phyloP scores from a whole-genome alignment of 2,797 vertebrate genomes.

The Coilia nasus region DNA sequence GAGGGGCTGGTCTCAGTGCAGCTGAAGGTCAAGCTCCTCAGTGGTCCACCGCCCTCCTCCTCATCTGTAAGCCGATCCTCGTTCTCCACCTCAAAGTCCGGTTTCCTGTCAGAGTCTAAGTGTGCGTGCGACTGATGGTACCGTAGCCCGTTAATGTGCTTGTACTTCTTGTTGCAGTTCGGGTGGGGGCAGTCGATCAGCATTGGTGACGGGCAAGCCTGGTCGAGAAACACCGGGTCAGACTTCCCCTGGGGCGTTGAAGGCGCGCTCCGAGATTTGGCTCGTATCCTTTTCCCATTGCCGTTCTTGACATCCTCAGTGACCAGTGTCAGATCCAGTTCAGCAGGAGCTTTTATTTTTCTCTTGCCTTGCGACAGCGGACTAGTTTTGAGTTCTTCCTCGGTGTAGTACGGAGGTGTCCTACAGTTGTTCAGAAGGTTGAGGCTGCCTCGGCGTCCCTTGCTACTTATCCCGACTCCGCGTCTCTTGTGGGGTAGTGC shows the following conservation, averaged over 20 bases:
- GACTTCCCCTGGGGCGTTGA: conserved; percentile 94
- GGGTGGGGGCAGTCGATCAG: conserved; percentile 99
- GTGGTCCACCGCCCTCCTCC: conserved; percentile 75
- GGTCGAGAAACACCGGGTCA: conserved; percentile 89
- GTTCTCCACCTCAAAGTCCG: conserved; percentile 89
- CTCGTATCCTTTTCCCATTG: conserved; percentile 90
- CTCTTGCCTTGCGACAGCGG: conserved; percentile 83
- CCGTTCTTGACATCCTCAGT: conserved; percentile 86
- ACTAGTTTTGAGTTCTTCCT: conserved; percentile 90
- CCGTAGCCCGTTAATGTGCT: conserved; percentile 96
- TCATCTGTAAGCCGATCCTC: conserved; percentile 95
- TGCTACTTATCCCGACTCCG: conserved; percentile 85
- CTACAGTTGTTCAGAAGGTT: conserved; percentile 90
- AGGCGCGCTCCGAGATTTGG: conserved; percentile 94
- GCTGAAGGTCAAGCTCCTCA: conserved; percentile 83
- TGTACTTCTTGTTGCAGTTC: conserved; percentile 99
- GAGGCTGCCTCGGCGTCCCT: conserved; percentile 90
- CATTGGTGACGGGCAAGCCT: conserved; percentile 91
- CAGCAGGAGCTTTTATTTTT: conserved; percentile 90
- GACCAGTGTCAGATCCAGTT: conserved; percentile 91
- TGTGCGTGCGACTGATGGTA: conserved; percentile 99
- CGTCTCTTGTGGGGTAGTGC: conserved; percentile 91
- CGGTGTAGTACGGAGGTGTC: conserved; percentile 86
- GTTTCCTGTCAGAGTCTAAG: conserved; percentile 88
- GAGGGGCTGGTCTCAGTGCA: conserved; percentile 81